phyloP scores from a whole-genome alignment of 2,797 vertebrate genomes.

The Novumbra hubbsi region DNA sequence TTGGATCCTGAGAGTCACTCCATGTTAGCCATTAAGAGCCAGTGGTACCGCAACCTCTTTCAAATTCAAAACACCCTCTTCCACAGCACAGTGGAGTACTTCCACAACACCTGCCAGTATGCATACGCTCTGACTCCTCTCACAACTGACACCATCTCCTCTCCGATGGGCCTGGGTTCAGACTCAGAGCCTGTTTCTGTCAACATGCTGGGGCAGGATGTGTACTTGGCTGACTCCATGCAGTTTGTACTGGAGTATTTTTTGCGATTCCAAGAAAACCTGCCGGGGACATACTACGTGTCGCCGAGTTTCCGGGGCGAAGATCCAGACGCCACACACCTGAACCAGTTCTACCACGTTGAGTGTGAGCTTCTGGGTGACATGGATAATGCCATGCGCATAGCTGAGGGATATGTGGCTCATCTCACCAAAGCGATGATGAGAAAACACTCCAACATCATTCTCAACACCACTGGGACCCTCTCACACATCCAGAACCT shows the following conservation, averaged over 20 bases:
- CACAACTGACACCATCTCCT: constrained; percentile 81
- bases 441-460: constrained; percentile 69
- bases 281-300: constrained; percentile 75
- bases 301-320: constrained; percentile 80
- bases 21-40: constrained; percentile 68
- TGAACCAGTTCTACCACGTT: constrained; percentile 82
- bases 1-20: constrained; percentile 70
- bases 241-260: constrained; percentile 82
- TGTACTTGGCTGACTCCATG: constrained; percentile 81
- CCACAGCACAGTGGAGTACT: constrained; percentile 80
- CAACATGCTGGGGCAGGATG: constrained; percentile 72
- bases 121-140: constrained; percentile 77
- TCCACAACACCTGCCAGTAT: constrained; percentile 68
- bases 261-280: constrained; percentile 75
- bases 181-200: constrained; percentile 79
- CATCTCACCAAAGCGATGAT: constrained; percentile 73
- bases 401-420: constrained; percentile 72
- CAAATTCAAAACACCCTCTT: constrained; percentile 81
- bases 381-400: constrained; percentile 72
- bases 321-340: constrained; percentile 77
- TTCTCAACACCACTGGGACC: constrained; percentile 68
- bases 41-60: constrained; percentile 78
- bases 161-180: constrained; percentile 80
- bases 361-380: constrained; percentile 78
- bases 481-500: constrained; percentile 64